Base-by-base conservation (phyloP, 2,888 invertebrate genomes). In the Nymphalis polychloros region DNA sequence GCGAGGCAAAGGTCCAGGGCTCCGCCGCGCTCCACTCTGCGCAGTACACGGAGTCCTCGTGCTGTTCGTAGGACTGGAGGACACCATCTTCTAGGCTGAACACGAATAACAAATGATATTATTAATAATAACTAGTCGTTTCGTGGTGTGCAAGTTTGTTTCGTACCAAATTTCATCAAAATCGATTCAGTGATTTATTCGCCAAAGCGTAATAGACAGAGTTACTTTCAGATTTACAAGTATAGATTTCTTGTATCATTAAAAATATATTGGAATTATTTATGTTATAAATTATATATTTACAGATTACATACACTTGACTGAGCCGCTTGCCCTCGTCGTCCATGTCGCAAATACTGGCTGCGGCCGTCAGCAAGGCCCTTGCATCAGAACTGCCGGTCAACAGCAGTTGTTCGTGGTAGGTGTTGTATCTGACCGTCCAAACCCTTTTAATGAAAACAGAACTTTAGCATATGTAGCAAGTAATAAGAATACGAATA, bases 1-100 rank as follows among this genome's bases (percentile, higher is more conserved):
- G 93, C 0, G 99, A 99, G n/a, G 99, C 99, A 93, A 99, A 99
- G 68, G 98, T 96, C 99, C 99, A 99, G 17, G 99, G 98, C 92
- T 99, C 99, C 31, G 97, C 97, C 27, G 97, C 95, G 72, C 98
- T 98, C 99, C 99, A 99, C 87, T 98, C 98, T 0, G 97, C 97
- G 80, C 97, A 97, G 90, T 99, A 99, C 19, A 99, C 99, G 8
- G 98, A 98, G 87, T 99, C 99, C 85, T 99, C 99, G 82, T 99
- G 99, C 78, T 98, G 98, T 84, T 99, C 98, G 82, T 98, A 98
- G 69, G 96, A 97, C 64, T 97, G 96, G 6, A 99, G 93, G 0
- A 98, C 95, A 1, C 98, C 98, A 89, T 99, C 99, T 74, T 96
- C 94, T 35, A 96, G 84, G 66, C 95, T 96, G 79, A 8, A 20